Evolutionary conservation across 2,797 vertebrate species (phyloP).

Genomic region (Sebastes alutus): DNA sequence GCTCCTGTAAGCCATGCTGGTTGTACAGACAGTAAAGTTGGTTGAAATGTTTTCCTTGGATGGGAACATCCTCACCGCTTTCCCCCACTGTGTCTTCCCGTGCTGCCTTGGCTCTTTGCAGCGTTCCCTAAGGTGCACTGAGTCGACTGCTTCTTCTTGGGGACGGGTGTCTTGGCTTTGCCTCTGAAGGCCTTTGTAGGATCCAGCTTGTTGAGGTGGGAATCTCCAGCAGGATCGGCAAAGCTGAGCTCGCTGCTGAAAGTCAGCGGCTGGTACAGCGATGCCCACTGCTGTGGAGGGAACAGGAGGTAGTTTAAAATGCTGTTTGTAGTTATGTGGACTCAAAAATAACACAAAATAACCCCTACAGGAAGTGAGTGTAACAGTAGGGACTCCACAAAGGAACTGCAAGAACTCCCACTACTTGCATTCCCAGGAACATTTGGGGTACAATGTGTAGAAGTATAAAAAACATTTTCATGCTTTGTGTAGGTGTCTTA

Average conservation of each 20-base stretch:
- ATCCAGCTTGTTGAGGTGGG: constrained; percentile 91
- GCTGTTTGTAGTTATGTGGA: neutral
- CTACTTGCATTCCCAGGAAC: neutral
- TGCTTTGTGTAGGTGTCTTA: neutral
- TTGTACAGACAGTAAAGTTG: neutral
- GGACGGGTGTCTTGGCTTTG: constrained; percentile 87
- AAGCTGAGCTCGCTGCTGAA: constrained; percentile 78
- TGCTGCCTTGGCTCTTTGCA: constrained; percentile 66
- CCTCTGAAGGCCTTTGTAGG: constrained; percentile 90
- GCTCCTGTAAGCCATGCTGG: neutral
- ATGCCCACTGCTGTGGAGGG: constrained; percentile 93
- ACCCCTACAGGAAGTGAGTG: neutral
- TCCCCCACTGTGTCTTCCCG: constrained; percentile 59
- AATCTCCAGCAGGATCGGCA: constrained; percentile 80
- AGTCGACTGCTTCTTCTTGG: constrained; percentile 87
- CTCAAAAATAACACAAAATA: neutral
- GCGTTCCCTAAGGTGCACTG: constrained; percentile 67
- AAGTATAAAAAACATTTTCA: neutral
- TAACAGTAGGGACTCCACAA: neutral
- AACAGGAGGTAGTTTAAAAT: neutral
- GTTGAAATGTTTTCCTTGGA: neutral
- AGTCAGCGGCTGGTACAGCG: constrained; percentile 93
- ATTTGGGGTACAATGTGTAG: neutral
- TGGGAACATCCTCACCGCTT: constrained; percentile 66
- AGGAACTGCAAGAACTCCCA: neutral